phyloP scores from a whole-genome alignment of 2,113 vertebrate genomes.

The Petrocephalus microphthalmus region DNA sequence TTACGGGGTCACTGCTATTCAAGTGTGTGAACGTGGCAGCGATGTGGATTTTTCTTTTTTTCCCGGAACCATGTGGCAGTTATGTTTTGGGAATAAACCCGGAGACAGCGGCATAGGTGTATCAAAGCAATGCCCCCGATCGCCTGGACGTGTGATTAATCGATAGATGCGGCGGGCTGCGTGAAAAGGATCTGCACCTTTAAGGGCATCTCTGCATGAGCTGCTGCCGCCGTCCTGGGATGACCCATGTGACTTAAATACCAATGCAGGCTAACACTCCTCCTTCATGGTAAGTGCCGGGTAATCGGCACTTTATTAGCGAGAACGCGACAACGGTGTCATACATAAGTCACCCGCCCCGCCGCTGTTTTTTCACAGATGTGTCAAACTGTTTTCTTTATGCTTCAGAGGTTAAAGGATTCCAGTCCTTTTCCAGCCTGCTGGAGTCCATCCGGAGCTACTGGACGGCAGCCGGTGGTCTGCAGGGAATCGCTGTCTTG shows the following conservation, averaged over 20 bases:
- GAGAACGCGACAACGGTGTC: background rate
- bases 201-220: background rate
- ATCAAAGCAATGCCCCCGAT: background rate
- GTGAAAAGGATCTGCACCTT: background rate
- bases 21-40: background rate
- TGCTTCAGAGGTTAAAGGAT: background rate
- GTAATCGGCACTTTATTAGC: background rate
- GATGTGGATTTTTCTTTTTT: background rate
- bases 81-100: background rate
- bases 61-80: too few species aligned
- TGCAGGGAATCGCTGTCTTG: background rate
- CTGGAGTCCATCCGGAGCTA: background rate
- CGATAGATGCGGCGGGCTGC: background rate
- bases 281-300: background rate
- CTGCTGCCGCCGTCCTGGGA: background rate
- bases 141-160: background rate
- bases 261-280: background rate
- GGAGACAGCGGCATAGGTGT: background rate
- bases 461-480: background rate
- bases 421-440: background rate
- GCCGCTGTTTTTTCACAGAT: background rate
- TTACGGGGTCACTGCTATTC: background rate
- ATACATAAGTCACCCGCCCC: background rate
- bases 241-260: background rate
- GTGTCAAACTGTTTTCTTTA: background rate